phyloP scores from a whole-genome alignment of 2,888 invertebrate genomes.

The Trileptium ribeirensis region DNA sequence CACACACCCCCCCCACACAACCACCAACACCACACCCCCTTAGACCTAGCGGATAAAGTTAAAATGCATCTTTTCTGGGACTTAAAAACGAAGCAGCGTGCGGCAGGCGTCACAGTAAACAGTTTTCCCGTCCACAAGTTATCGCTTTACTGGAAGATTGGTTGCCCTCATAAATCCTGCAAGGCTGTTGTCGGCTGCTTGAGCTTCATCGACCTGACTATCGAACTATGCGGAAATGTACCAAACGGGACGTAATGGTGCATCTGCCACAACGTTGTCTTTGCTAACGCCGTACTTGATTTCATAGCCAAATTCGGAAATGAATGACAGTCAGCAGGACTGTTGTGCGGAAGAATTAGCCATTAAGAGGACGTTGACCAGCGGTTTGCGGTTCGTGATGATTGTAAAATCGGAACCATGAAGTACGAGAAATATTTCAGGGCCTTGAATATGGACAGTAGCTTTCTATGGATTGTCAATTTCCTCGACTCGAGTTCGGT shows the following conservation, averaged over 20 bases:
- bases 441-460: neutral
- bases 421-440: neutral
- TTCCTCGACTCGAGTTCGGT: neutral
- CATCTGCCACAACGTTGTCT: neutral
- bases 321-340: neutral
- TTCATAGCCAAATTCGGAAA: too few species aligned
- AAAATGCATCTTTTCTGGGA: neutral
- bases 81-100: neutral
- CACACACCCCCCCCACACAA: too few species aligned
- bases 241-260: neutral
- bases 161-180: neutral
- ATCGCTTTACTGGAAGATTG: neutral
- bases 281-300: too few species aligned
- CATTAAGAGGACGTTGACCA: neutral
- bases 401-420: conserved; percentile 1
- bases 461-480: neutral
- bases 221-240: neutral
- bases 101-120: neutral
- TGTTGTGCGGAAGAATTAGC: conserved; percentile 3
- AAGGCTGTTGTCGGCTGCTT: neutral
- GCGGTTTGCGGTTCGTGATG: neutral
- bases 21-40: too few species aligned
- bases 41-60: too few species aligned
- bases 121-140: neutral
- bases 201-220: neutral